Base-by-base conservation (phyloP, 2,888 invertebrate genomes). In the Auanema freiburgensis region DNA sequence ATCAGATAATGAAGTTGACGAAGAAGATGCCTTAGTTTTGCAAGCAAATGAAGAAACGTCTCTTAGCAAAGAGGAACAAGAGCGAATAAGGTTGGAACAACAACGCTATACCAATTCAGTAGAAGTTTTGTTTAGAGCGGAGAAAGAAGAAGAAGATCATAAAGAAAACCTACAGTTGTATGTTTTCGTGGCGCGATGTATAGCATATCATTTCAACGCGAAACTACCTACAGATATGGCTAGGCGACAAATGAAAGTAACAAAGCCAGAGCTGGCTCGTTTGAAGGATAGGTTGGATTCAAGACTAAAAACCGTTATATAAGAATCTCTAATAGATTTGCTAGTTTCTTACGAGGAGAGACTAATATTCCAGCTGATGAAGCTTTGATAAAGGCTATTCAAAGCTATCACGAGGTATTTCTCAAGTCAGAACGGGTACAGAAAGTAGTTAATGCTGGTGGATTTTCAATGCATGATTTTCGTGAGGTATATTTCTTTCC, bases 301-400 rank as follows among this genome's bases (percentile, higher is more conserved):
- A 55, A 55, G 33, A 54, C 14, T 21, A 8, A 33, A 21, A 10
- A 54, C 25, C 25, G 33, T 8, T 8, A 11, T 14, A 11, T 12
- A 51, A 51, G 49, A 2, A 42, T 4, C 18, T 56, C 43, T 59
- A 59, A 25, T 42, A 71, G 95, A 85, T 97, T 97, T 88, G 92
- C 94, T 90, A 92, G 85, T 84, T 97, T 93, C 86, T 88, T 98
- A 67, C 95, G 93, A 87, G 97, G 97, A 53, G 97, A 98, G 86
- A 95, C 95, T n/a, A 93, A 93, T 86, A 95, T 95, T 81, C 90
- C 93, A 87, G 92, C 94, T 11, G 95, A 95, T 85, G 95, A 95
- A 86, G 98, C 98, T 59, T 98, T 99, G 86, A 95, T 93, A 84
- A 97, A 97, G 86, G 97, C 97, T 43, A 93, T 98, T 59, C 94